These are phyloP conservation scores for Sebastolobus alascanus DNA, from an alignment of 2,797 vertebrate genomes.

Conservation along the genomic window DNA sequence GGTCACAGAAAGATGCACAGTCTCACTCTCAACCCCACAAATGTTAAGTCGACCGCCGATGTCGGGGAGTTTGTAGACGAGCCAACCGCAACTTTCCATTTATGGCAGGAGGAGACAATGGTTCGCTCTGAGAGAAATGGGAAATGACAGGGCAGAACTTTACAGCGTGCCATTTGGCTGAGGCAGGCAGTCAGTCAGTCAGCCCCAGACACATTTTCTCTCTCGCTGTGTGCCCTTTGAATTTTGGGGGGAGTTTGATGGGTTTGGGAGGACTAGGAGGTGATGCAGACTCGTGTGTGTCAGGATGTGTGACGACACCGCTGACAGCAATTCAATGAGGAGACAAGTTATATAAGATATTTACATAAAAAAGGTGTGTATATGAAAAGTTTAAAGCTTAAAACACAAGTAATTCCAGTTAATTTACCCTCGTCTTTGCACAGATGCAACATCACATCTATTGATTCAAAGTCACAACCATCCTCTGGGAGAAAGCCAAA, in stretches of 20 bases:
- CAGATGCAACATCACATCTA: background rate
- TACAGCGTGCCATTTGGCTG: background rate
- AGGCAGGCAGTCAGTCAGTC: background rate
- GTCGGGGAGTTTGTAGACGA: conserved; percentile 1
- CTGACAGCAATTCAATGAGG: background rate
- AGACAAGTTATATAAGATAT: background rate
- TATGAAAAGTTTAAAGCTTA: background rate
- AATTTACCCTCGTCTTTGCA: background rate
- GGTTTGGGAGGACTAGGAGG: background rate
- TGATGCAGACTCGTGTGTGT: background rate
- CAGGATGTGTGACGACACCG: background rate
- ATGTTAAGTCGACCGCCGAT: background rate
- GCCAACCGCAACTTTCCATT: conserved; percentile 8
- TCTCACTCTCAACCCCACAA: background rate
- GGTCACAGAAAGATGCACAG: background rate
- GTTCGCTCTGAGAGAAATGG: conserved; percentile 7
- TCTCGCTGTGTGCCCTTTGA: background rate
- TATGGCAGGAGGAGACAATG: conserved; percentile 15
- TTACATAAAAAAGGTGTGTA: background rate
- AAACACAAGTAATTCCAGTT: background rate
- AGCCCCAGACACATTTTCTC: background rate
- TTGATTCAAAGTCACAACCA: background rate
- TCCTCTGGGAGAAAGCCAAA: background rate
- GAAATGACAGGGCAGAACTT: conserved; percentile 24
- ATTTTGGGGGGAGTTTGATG: background rate